phyloP scores from a whole-genome alignment of 1,140 invertebrate species.

The Gryllus bimaculatus region DNA sequence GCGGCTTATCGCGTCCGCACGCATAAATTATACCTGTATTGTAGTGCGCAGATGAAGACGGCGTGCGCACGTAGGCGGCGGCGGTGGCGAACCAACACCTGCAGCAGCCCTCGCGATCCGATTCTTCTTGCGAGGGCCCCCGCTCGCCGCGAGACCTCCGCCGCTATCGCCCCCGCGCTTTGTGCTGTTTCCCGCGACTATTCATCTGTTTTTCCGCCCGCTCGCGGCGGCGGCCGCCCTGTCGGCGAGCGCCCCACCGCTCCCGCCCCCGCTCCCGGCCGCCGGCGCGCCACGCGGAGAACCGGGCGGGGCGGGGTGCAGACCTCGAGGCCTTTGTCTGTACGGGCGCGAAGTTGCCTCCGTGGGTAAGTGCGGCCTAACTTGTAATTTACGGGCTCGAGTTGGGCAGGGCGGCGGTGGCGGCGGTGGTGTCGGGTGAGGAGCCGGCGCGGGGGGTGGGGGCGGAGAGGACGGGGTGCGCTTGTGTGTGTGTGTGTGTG shows the following conservation, averaged over 20 bases:
- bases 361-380: neutral
- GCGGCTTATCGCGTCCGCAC: neutral
- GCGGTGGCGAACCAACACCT: neutral
- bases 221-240: too few species aligned
- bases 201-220: slow-evolving; percentile 3
- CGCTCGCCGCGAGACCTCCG: neutral
- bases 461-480: too few species aligned
- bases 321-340: neutral
- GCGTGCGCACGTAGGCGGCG: too few species aligned
- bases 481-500: neutral
- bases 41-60: neutral
- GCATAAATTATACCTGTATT: neutral
- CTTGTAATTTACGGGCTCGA: neutral
- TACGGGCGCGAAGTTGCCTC: neutral
- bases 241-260: neutral
- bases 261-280: too few species aligned
- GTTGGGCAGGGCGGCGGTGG: neutral
- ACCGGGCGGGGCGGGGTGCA: neutral
- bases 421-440: neutral
- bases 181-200: slow-evolving; percentile 2
- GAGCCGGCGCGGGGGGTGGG: neutral
- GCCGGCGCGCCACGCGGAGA: too few species aligned
- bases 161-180: neutral
- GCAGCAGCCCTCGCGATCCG: neutral
- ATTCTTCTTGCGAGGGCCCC: neutral